Evolutionary conservation across 2,113 vertebrate genomes (phyloP), one percentile per base, ranked within the genome.

Genomic region (Brachyistius frenatus): DNA sequence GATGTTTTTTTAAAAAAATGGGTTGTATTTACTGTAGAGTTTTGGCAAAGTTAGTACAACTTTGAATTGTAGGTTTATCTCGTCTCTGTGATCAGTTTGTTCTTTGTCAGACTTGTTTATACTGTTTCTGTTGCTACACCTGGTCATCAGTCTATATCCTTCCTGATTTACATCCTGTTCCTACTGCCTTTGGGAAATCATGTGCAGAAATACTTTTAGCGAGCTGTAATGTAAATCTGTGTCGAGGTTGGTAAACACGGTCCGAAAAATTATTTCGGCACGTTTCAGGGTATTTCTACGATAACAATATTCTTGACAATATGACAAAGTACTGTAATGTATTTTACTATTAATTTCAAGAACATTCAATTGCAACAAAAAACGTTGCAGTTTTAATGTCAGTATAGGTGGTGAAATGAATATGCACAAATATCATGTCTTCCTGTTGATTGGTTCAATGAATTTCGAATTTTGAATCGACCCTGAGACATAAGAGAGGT

Each of bases 121-220:
- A 65, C 53, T 16, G 35, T 66, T 78, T 44, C 47, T 77, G 57
- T 66, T 47, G 33, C 54, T 49, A 41, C 71, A 87, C 71, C 65
- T 80, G 67, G 60, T 68, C 41, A 57, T 67, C 32, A 58, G 50
- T 55, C 46, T 41, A 15, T 72, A 73, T 76, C 65, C 75, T 81
- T 83, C 85, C 83, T 86, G 75, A 57, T 88, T 62, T 60, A 68
- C 67, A 70, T 83, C 85, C 81, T 83, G 66, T 69, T 76, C 47
- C 67, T 35, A 2, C 54, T 52, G 66, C 49, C 57, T 57, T 54
- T 47, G 62, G 55, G 57, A 72, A 71, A 60, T 71, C 52, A 36
- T 47, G 57, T 65, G 15, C 37, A 49, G 35, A 15, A 77, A 85
- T 78, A 52, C 11, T 60, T 44, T 23, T 23, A 23, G 23, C 23